phyloP scores from a whole-genome alignment of 1,140 invertebrate species.

The Papilio machaon region DNA sequence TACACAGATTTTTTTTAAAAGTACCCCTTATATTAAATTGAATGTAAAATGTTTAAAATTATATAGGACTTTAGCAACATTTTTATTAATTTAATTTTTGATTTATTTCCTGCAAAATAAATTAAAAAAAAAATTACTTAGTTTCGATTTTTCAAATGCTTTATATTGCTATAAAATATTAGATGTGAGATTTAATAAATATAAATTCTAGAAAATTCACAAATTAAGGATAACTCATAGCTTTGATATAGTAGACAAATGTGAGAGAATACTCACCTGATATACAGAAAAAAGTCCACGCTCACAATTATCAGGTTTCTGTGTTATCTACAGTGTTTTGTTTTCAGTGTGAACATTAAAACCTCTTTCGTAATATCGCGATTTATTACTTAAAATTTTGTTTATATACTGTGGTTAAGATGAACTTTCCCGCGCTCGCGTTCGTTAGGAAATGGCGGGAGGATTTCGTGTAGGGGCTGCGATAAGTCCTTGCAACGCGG shows the following conservation, averaged over 20 bases:
- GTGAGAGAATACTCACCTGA: conserved; percentile 32
- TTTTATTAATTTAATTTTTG: no score
- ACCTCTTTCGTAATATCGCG: conserved; percentile 31
- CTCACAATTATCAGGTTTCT: conserved; percentile 34
- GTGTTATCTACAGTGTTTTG: conserved; percentile 31
- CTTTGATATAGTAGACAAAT: neutral
- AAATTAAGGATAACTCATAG: conserved; percentile 1
- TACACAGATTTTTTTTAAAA: no score
- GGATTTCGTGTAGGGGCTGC: conserved; percentile 67
- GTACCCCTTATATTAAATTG: no score
- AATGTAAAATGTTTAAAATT: no score
- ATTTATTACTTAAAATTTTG: conserved; percentile 29
- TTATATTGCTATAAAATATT: neutral
- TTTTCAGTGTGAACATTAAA: conserved; percentile 21
- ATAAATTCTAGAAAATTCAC: neutral
- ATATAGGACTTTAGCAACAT: no score
- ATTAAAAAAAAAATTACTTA: no score
- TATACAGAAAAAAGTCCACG: conserved; percentile 31
- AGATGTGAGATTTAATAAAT: neutral
- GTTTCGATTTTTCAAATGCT: no score
- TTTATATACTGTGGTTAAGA: conserved; percentile 43
- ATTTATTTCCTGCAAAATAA: no score
- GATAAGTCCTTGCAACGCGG: conserved; percentile 71
- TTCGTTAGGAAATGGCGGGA: conserved; percentile 69
- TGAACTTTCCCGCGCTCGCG: conserved; percentile 62